phyloP scores from a whole-genome alignment of 2,113 vertebrate genomes.

The Rhadina sibilatrix region DNA sequence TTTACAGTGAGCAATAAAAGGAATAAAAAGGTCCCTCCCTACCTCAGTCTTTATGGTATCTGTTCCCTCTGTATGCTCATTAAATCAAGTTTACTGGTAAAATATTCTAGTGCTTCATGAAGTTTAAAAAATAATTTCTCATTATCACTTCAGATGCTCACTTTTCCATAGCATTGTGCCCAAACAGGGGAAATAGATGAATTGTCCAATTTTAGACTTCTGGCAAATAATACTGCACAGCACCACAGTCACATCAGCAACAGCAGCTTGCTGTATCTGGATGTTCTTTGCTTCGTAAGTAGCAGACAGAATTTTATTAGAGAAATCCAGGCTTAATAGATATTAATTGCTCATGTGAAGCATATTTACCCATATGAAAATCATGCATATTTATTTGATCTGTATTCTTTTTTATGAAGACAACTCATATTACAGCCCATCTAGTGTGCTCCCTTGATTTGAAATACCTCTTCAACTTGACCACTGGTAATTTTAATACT shows the following conservation, averaged over 20 bases:
- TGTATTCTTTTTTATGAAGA: not conserved
- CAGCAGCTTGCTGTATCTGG: not conserved
- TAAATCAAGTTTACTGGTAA: not conserved
- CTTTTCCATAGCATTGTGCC: not conserved
- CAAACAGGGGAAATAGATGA: not conserved
- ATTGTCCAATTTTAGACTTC: not conserved
- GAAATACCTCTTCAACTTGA: not conserved
- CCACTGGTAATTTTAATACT: constrained; percentile 49
- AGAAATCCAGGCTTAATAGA: not conserved
- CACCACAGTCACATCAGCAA: not conserved
- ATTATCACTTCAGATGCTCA: not conserved
- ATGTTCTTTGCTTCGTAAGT: not conserved
- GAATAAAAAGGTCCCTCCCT: not conserved
- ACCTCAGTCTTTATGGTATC: not conserved
- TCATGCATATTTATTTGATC: not conserved
- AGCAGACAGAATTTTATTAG: not conserved
- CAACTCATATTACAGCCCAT: not conserved
- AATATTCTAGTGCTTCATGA: not conserved
- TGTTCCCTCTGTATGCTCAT: not conserved
- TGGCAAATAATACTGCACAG: not conserved
- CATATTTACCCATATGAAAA: not conserved
- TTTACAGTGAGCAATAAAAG: not conserved
- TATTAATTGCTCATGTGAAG: not conserved
- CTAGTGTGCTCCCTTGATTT: not conserved
- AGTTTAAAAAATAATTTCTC: not conserved